A percentile compares a stretch with the other conserved stretches of the same genome.
These are phyloP conservation scores for Lydus trimaculatus DNA, from an alignment of 2,888 invertebrate genomes.

Conservation along the genomic window DNA sequence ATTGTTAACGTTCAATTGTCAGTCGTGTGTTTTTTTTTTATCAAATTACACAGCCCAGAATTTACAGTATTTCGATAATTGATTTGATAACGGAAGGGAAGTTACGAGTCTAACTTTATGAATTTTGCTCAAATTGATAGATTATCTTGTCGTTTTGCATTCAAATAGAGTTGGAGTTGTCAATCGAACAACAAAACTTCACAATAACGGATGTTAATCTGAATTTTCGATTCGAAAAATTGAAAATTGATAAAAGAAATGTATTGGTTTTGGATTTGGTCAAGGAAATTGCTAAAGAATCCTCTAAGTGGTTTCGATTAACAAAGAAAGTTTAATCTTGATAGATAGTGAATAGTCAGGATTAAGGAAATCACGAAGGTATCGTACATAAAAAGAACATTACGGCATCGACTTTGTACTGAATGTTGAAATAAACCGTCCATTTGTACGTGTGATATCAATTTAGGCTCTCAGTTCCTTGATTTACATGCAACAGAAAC, in stretches of 20 bases:
- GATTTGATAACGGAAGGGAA: background rate
- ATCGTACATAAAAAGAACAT: background rate
- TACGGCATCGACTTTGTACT: background rate
- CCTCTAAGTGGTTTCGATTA: conserved; percentile 3
- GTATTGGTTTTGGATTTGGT: background rate
- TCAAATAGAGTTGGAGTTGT: background rate
- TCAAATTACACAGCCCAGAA: background rate
- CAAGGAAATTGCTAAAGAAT: background rate
- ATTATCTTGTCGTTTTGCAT: background rate
- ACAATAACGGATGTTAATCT: background rate
- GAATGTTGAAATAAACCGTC: background rate
- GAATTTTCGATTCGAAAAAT: background rate
- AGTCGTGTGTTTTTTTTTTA: background rate
- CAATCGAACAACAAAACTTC: background rate
- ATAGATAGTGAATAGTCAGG: background rate
- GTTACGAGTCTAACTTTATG: background rate
- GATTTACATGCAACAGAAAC: no score
- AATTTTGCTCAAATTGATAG: no score
- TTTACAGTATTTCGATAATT: background rate
- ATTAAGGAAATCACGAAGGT: background rate
- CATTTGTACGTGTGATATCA: no score
- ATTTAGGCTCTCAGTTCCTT: no score
- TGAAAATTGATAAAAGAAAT: background rate
- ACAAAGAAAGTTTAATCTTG: background rate
- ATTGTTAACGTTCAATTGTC: background rate